These are phyloP conservation scores for Bolborhynchus lineola DNA, from an alignment of 2,113 vertebrate species.

Conservation along the genomic window DNA sequence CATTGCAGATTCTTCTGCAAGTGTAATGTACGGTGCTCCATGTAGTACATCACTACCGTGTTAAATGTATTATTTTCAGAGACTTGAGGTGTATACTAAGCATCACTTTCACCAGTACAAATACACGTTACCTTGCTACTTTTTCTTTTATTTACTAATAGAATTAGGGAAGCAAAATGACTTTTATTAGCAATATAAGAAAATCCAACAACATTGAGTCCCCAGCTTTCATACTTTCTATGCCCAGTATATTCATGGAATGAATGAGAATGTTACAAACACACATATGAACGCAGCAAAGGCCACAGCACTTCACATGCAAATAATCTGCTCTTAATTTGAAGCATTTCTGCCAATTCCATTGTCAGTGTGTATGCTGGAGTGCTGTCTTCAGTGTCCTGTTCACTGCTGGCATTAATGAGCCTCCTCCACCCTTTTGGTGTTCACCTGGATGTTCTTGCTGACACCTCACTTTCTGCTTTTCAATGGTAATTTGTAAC, in stretches of 20 bases:
- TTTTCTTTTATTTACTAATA: background rate
- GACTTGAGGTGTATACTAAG: background rate
- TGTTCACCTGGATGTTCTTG: background rate
- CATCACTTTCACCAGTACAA: background rate
- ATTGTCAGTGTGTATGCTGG: background rate
- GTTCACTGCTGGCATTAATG: background rate
- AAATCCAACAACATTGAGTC: background rate
- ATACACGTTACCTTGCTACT: background rate
- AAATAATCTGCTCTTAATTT: background rate
- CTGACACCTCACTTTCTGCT: background rate
- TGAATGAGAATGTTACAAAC: background rate
- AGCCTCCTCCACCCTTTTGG: background rate
- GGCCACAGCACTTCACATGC: background rate
- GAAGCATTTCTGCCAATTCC: background rate
- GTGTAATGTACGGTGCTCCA: background rate
- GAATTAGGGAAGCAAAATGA: background rate
- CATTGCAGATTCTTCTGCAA: background rate
- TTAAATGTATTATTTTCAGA: background rate
- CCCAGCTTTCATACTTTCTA: background rate
- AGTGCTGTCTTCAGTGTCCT: background rate
- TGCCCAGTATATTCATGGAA: background rate
- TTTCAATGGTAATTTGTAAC: background rate
- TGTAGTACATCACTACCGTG: no score
- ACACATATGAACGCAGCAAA: rapidly evolving
- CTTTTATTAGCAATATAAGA: background rate